Conservation (phyloP, 1,140 invertebrate genomes). For the Pogonomyrmex barbatus region DNA sequence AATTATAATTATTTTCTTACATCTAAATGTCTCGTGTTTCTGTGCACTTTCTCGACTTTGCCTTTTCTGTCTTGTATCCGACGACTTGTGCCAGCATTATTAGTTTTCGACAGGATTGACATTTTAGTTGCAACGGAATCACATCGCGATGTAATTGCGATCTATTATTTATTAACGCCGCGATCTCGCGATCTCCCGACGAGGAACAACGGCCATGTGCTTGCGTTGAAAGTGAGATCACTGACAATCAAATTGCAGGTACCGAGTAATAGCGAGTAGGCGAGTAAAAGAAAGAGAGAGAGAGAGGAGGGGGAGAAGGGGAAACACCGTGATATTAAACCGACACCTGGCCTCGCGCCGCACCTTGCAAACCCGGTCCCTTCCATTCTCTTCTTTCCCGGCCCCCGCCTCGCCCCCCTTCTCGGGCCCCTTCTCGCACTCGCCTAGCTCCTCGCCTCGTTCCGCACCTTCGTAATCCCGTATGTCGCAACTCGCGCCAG, state of each 20-base stretch:
- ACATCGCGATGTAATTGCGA: neutral
- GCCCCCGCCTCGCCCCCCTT: neutral
- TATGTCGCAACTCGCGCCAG: constrained; percentile 59
- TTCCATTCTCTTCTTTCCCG: constrained; percentile 61
- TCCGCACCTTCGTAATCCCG: constrained; percentile 39
- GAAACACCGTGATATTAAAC: constrained; percentile 66
- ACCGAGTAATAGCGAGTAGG: constrained; percentile 68
- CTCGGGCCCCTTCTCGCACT: neutral
- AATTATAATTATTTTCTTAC: neutral
- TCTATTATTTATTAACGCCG: constrained; percentile 45
- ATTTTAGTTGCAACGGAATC: neutral
- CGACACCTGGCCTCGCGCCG: constrained; percentile 80
- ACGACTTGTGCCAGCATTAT: neutral
- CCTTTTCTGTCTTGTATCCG: neutral
- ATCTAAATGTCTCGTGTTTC: neutral
- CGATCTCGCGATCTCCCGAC: neutral
- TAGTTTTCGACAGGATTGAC: neutral
- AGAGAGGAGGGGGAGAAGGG: constrained; percentile 36
- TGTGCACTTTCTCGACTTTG: neutral
- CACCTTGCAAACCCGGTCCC: constrained; percentile 82
- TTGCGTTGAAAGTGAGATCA: constrained; percentile 61
- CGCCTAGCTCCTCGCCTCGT: neutral
- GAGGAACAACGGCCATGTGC: constrained; percentile 51
- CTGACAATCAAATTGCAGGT: constrained; percentile 70
- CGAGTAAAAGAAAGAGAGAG: constrained; percentile 21